phyloP scores from a whole-genome alignment of 2,113 vertebrate genomes.

The Ellobius talpinus region DNA sequence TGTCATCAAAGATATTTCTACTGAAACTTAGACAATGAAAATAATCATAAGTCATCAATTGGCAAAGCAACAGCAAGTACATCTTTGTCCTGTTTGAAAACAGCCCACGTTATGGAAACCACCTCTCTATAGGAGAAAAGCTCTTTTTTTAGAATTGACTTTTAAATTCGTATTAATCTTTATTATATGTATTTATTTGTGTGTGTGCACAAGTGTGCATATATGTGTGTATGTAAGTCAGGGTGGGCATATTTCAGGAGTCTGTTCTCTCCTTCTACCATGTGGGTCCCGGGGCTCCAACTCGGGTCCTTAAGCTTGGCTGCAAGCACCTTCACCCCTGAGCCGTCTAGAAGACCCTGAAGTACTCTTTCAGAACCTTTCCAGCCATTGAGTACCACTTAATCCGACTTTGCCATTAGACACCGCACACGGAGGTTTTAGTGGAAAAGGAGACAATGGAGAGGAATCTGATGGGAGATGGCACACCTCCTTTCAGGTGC shows the following conservation, averaged over 20 bases:
- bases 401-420: neutral
- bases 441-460: neutral
- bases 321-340: neutral
- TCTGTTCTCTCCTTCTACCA: neutral
- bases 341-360: neutral
- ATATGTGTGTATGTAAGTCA: neutral
- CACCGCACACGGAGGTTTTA: neutral
- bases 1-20: neutral
- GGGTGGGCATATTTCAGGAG: neutral
- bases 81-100: neutral
- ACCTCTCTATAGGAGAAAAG: neutral
- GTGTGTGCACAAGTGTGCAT: neutral
- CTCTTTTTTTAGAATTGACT: neutral
- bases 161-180: too few relatives aligned
- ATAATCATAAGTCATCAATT: neutral
- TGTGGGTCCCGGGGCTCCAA: neutral
- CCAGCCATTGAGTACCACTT: neutral
- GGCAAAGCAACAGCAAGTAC: neutral
- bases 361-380: constrained; percentile 30
- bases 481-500: neutral
- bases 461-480: neutral
- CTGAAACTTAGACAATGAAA: neutral
- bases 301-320: neutral
- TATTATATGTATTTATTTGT: neutral
- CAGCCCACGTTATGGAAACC: neutral